A percentile compares a stretch with the other conserved stretches of the same genome.
phyloP scores from a whole-genome alignment of 2,113 vertebrate species.

The Lepus europaeus region DNA sequence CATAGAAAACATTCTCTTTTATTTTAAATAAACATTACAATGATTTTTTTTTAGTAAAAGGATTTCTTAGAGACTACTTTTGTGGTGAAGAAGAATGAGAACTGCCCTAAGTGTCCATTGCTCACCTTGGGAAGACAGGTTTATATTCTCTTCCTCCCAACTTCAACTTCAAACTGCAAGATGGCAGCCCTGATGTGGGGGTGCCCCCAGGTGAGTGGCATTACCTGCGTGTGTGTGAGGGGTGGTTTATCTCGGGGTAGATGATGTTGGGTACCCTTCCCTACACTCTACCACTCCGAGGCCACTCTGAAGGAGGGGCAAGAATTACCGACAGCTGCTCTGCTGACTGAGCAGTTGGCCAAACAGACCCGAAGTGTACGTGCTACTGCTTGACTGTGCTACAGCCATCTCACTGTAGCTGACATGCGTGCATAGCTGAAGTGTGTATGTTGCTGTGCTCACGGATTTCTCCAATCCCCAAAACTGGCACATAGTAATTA shows the following conservation, averaged over 20 bases:
- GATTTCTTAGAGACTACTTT: slow-evolving; percentile 85
- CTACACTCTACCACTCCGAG: not conserved
- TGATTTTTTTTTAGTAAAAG: slow-evolving; percentile 81
- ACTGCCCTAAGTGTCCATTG: slow-evolving; percentile 50
- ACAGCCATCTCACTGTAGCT: not conserved
- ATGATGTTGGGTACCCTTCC: not conserved
- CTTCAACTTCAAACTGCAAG: slow-evolving; percentile 62
- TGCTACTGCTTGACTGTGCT: not conserved
- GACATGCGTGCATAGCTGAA: too few relatives aligned
- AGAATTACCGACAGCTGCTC: not conserved
- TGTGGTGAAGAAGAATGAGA: slow-evolving; percentile 65
- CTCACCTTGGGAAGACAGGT: slow-evolving; percentile 63
- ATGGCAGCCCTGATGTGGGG: not conserved
- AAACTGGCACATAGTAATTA: not conserved
- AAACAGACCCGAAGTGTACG: not conserved
- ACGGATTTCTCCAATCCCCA: not conserved
- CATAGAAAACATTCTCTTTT: slow-evolving; percentile 87
- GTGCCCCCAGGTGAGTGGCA: not conserved
- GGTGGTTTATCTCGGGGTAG: not conserved
- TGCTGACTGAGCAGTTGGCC: not conserved
- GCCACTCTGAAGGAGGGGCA: not conserved
- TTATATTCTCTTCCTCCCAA: slow-evolving; percentile 21
- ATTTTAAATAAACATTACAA: slow-evolving; percentile 88
- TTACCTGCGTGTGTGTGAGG: not conserved
- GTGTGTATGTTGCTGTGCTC: not conserved